Evolutionary conservation across 2,113 vertebrate genomes (phyloP), one percentile per base, ranked within the genome.

Genomic region (Etheostoma spectabile): DNA sequence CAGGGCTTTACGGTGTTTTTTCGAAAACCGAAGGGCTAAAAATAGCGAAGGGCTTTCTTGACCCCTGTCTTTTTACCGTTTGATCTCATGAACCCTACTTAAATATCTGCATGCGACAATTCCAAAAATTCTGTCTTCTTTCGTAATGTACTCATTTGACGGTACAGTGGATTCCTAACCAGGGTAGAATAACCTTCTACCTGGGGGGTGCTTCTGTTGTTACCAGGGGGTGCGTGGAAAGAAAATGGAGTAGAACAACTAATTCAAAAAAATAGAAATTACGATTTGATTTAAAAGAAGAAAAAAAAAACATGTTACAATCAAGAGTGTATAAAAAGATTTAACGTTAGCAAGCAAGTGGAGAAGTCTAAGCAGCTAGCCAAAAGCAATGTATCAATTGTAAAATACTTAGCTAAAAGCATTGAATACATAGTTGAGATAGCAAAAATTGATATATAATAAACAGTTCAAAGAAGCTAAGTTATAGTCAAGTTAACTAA

Each of bases 11-110:
- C 8, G 30, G 22, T 24, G 42, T 67, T 33, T 61, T 49, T n/a
- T 6, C 22, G 51, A n/a, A n/a, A 74, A 56, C 38, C 24, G 38
- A 57, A 3, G 10, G n/a, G n/a, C 73, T 74, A 46, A 81, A 80
- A 80, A 85, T 79, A 77, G 62, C 27, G 1, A 62, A 71, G 46
- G 18, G 8, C 7, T 77, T 21, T 16, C 46, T 78, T 71, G 18
- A 85, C 35, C 55, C 35, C 42, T 68, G 24, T 56, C 42, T 68
- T 67, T 42, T 38, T 18, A 75, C 67, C 70, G 6, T 67, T 59
- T 71, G 27, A 68, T 3, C 24, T 11, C 30, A 59, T 59, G 15
- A 84, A 65, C 24, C 22, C 13, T 11, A 21, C 15, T 30, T 42
- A 35, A 38, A 33, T 66, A 49, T 21, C 35, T 51, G 35, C 38